Percentiles rank a stretch among this genome's conserved stretches.
These are phyloP conservation scores for Patella vulgata DNA, from an alignment of 1,140 invertebrate species.

Conservation along the genomic window DNA sequence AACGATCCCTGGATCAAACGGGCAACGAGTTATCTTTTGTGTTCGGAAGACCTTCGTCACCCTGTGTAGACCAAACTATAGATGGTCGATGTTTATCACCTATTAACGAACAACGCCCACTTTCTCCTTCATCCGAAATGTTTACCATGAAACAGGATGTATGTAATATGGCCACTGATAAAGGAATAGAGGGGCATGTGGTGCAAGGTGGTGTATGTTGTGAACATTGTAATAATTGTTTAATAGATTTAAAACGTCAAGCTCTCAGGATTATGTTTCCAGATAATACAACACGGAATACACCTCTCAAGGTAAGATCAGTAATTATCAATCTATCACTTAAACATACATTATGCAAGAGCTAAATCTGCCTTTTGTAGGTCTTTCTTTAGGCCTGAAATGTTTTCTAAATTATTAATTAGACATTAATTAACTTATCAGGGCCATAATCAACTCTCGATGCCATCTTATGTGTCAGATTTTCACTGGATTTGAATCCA, in stretches of 20 bases:
- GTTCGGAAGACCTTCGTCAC: slow-evolving; percentile 35
- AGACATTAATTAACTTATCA: too few species aligned
- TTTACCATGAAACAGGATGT: slow-evolving; percentile 1
- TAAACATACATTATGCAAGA: too few species aligned
- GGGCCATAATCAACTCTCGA: too few species aligned
- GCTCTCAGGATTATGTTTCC: slow-evolving; percentile 38
- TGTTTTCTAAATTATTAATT: too few species aligned
- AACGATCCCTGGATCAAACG: slow-evolving; percentile 5
- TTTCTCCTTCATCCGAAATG: slow-evolving; percentile 21
- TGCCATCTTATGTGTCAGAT: too few species aligned
- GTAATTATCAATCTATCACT: too few species aligned
- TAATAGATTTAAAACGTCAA: slow-evolving; percentile 37
- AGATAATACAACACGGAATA: slow-evolving; percentile 17
- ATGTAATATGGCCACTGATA: not conserved
- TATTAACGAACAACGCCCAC: not conserved
- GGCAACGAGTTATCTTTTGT: slow-evolving; percentile 36
- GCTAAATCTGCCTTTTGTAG: too few species aligned
- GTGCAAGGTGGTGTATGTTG: slow-evolving; percentile 29
- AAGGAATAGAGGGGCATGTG: slow-evolving; percentile 5
- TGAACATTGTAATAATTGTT: slow-evolving; percentile 37
- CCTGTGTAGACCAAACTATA: not conserved
- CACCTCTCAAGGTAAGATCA: slow-evolving; percentile 31
- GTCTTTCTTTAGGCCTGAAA: too few species aligned
- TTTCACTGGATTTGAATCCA: too few species aligned
- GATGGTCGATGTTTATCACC: not conserved